phyloP scores from a whole-genome alignment of 1,140 invertebrate species.

The Uloborus diversus region DNA sequence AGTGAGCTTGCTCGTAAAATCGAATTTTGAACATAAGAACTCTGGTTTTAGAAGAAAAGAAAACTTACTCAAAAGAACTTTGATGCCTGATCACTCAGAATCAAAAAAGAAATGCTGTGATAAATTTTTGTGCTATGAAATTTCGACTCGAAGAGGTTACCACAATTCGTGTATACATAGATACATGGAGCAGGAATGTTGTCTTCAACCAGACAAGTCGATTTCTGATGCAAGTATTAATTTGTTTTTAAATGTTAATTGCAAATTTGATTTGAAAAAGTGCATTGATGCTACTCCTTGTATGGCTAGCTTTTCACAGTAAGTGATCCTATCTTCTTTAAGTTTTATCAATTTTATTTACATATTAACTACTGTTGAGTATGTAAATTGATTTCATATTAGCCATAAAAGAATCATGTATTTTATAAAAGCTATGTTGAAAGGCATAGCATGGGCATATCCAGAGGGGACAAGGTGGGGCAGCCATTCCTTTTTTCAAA shows the following conservation, averaged over 20 bases:
- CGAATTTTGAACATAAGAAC: background rate
- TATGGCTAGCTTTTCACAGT: constrained; percentile 68
- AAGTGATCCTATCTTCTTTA: constrained; percentile 62
- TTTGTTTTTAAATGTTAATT: constrained; percentile 59
- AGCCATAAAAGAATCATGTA: too few species aligned
- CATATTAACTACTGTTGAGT: too few species aligned
- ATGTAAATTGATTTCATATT: too few species aligned
- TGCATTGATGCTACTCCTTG: constrained; percentile 78
- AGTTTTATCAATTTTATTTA: too few species aligned
- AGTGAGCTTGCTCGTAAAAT: constrained; percentile 17
- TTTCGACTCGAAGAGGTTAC: background rate
- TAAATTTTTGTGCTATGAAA: background rate
- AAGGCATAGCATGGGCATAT: too few species aligned
- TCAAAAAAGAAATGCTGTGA: background rate
- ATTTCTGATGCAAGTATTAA: background rate
- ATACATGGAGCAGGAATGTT: background rate
- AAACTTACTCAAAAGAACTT: background rate
- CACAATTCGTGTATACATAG: background rate
- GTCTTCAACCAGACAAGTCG: background rate
- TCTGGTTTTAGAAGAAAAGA: background rate
- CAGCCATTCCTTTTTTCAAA: too few species aligned
- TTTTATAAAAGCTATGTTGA: too few species aligned
- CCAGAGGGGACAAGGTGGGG: too few species aligned
- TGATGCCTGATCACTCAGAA: background rate
- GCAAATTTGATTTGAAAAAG: constrained; percentile 74